Conservation (phyloP, 2,113 vertebrate genomes). For the Uria lomvia region DNA sequence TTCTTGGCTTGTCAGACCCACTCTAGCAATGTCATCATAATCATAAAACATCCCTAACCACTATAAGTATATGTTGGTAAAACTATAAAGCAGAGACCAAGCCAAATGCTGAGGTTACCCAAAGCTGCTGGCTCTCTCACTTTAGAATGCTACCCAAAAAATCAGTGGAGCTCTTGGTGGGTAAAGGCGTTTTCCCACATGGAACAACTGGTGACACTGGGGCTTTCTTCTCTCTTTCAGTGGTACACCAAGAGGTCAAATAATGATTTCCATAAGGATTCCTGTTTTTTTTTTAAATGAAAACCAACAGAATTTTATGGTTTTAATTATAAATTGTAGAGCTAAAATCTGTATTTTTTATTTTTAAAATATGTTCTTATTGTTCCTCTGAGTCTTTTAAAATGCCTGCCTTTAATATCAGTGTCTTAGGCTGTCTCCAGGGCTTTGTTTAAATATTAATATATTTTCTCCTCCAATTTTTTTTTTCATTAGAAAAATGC, state of each 20-base stretch:
- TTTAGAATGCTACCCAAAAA: background rate
- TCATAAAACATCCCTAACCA: background rate
- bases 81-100: background rate
- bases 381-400: slow-evolving; percentile 6
- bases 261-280: background rate
- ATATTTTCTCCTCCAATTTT: background rate
- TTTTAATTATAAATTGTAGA: too few relatives aligned
- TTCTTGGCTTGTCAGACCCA: background rate
- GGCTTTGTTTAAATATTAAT: slow-evolving; percentile 12
- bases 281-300: background rate
- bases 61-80: background rate
- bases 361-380: slow-evolving; percentile 41
- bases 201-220: background rate
- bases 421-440: background rate
- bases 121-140: background rate
- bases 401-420: slow-evolving; percentile 1
- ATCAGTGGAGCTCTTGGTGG: too few relatives aligned
- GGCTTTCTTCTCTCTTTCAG: background rate
- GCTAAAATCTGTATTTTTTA: background rate
- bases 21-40: background rate
- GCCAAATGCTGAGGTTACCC: background rate
- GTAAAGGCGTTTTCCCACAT: background rate
- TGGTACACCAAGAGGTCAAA: background rate
- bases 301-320: background rate
- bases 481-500: background rate